A percentile compares a stretch with the other conserved stretches of the same genome.
phyloP scores from a whole-genome alignment of 2,797 vertebrate species.

The Jordanella pulchra region DNA sequence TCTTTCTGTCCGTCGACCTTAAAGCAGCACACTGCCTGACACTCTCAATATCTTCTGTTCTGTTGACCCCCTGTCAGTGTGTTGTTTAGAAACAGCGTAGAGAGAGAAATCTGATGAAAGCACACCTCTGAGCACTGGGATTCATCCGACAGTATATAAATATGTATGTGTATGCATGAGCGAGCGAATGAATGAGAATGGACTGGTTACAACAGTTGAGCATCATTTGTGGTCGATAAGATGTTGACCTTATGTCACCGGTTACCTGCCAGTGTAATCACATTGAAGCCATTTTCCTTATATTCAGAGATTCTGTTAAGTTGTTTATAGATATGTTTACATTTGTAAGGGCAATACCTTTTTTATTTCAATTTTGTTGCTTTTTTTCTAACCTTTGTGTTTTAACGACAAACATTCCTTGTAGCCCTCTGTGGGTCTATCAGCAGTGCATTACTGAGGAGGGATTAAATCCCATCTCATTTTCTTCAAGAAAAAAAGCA shows the following conservation, averaged over 20 bases:
- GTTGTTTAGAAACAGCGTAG: slow-evolving; percentile 27
- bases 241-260: slow-evolving; percentile 66
- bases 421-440: slow-evolving; percentile 8
- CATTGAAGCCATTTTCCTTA: slow-evolving; percentile 49
- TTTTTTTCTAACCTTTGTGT: slow-evolving; percentile 20
- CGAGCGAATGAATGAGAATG: not conserved
- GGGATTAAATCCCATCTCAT: slow-evolving; percentile 18
- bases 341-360: slow-evolving; percentile 10
- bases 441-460: slow-evolving; percentile 17
- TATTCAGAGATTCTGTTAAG: slow-evolving; percentile 23
- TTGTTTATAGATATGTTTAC: slow-evolving; percentile 7
- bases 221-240: not conserved
- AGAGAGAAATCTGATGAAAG: slow-evolving; percentile 56
- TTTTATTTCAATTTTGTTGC: not conserved
- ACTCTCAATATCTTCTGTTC: slow-evolving; percentile 77
- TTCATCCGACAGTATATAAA: slow-evolving; percentile 34
- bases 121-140: slow-evolving; percentile 48
- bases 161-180: slow-evolving; percentile 7
- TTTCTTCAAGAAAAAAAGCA: slow-evolving; percentile 19
- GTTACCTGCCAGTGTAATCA: slow-evolving; percentile 63
- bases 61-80: slow-evolving; percentile 56
- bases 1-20: slow-evolving; percentile 58
- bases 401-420: slow-evolving; percentile 62
- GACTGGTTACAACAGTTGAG: not conserved
- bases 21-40: slow-evolving; percentile 79